Evolutionary conservation across 2,797 vertebrate species (phyloP), one percentile per base, ranked within the genome.

Genomic region (Eulemur coronatus): DNA sequence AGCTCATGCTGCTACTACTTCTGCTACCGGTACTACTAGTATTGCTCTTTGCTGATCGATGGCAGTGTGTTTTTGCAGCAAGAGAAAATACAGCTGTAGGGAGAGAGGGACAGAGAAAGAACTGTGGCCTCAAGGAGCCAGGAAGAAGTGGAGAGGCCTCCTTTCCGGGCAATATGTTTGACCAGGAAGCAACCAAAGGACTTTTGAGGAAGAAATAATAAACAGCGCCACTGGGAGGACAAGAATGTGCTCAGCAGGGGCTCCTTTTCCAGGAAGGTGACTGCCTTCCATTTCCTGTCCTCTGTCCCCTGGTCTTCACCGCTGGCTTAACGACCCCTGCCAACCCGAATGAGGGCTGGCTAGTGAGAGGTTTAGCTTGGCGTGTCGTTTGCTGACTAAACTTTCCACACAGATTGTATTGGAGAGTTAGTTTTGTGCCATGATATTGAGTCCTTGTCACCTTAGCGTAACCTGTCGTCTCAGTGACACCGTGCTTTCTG

Each of bases 201-300:
- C 4, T 4, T 75, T 46, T 10, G 33, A 82, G 33, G 55, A 30
- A 55, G 57, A 46, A 46, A 17, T n/a, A 43, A 35, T 30, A 76
- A 76, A 55, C 20, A 2, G 20, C 20, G 33, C 28, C 18, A 5
- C 12, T 8, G 5, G 28, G 41, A 15, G 17, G n/a, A 22, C 18
- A 5, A 22, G 43, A 10, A 3, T 7, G 5, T 28, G 7, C 4
- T n/a, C 30, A 48, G 17, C 0, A 0, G 69, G 6, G 55, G 1
- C 28, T 11, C 12, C n/a, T 12, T 48, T 20, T 79, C 33, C 4
- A n/a, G 91, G 33, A 63, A 46, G 9, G 10, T 24, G 41, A 1
- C 20, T 2, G 8, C 11, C 12, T 46, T 46, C 7, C 1, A 7
- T 28, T 18, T 17, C 35, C 13, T 73, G 33, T 43, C 6, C 4